Conservation (phyloP, 2,888 invertebrate genomes). For the Opisthograptis luteolata region DNA sequence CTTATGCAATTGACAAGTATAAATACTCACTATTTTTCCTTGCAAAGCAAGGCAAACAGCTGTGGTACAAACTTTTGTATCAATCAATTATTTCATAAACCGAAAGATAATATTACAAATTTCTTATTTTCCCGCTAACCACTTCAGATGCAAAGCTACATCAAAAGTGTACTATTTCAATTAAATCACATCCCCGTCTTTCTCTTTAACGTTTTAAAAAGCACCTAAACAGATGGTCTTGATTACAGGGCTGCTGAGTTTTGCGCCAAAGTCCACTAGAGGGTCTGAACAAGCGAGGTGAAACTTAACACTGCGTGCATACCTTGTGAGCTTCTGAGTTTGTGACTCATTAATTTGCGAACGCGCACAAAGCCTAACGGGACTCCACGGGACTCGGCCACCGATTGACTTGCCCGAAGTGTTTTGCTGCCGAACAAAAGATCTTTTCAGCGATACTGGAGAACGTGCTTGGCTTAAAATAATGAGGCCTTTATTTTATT, state of each 20-base stretch:
- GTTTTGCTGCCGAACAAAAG: conserved; percentile 76
- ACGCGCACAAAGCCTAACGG: conserved; percentile 67
- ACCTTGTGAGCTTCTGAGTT: conserved; percentile 43
- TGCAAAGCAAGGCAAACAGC: too few species aligned
- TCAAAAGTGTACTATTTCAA: conserved; percentile 2
- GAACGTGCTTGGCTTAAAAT: conserved; percentile 73
- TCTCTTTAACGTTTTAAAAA: conserved; percentile 6
- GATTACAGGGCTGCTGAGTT: conserved; percentile 12
- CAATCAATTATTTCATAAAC: too few species aligned
- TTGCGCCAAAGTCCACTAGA: conserved; percentile 30
- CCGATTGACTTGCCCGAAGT: conserved; percentile 78
- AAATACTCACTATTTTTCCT: too few species aligned
- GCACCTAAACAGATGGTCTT: conserved; percentile 10
- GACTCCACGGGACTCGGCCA: conserved; percentile 37
- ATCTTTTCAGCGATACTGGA: conserved; percentile 67
- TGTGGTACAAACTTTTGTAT: too few species aligned
- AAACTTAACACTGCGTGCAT: conserved; percentile 60
- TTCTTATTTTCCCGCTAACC: neutral
- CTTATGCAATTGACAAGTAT: too few species aligned
- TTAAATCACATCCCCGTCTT: conserved; percentile 5
- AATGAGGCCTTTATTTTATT: conserved; percentile 76
- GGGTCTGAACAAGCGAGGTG: conserved; percentile 52
- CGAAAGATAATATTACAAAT: too few species aligned
- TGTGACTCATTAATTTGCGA: conserved; percentile 77
- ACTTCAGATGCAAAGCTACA: neutral